Evolutionary conservation across 2,113 vertebrate genomes (phyloP), one percentile per base, ranked within the genome.

Genomic region (Notarius lentiginosus): DNA sequence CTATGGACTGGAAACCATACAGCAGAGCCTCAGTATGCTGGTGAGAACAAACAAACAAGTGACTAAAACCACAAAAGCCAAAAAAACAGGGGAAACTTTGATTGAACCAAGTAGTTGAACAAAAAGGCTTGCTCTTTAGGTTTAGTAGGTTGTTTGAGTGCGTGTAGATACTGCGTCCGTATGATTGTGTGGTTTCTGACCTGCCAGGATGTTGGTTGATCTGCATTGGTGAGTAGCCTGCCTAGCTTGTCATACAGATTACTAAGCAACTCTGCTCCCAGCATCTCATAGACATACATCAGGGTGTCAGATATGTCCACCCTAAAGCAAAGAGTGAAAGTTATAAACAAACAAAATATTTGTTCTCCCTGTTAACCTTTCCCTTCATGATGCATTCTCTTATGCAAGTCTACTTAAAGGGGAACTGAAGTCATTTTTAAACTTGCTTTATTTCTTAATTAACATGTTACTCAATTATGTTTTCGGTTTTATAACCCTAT

Each of bases 261-360:
- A 94, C 98, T 99, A 88, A 99, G 96, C 91, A 99, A 96, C 95
- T 99, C 98, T 0, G 97, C 96, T 5, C 98, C 98, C 92, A 99
- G 95, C 98, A 99, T 99, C 94, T 99, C 98, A 0, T 99, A 99
- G 80, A 99, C 98, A 0, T 99, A 99, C 98, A 99, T 99, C 91
- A 99, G 95, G 0, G 98, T 99, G 94, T 99, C 98, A 3, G 98
- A 99, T 90, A 99, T 99, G 90, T 99, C 98, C 94, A 99, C 98
- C 94, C 98, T 99, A 92, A 81, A 92, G 90, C 88, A 89, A 84
- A 93, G 6, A 73, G 73, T 17, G 51, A 65, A 41, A 30, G 34
- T 87, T 18, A 79, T 4, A 20, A 47, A 86, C 10, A 49, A 55
- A 55, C 17, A 79, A 47, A 66, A 86, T 17, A 34, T 27, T 41